These are phyloP conservation scores for Phocoena phocoena DNA, from an alignment of 2,113 vertebrate genomes.

Conservation along the genomic window DNA sequence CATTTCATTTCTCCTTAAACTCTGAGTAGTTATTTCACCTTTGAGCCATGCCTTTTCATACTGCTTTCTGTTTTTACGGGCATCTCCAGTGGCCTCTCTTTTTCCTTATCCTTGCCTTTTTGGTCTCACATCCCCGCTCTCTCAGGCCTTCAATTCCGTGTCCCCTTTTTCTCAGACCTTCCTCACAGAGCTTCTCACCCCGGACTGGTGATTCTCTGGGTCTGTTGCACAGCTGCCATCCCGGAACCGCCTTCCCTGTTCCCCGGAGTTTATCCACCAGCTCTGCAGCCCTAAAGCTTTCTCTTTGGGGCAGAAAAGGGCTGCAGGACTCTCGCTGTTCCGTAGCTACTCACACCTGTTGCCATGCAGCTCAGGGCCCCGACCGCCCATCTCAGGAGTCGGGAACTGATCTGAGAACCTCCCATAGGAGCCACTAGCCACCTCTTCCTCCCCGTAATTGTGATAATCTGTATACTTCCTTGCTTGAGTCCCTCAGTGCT, in stretches of 20 bases:
- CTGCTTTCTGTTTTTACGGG: not conserved
- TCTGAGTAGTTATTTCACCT: not conserved
- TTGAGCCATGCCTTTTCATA: not conserved
- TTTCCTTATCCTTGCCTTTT: not conserved
- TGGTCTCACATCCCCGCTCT: not conserved
- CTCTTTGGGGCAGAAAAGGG: not conserved
- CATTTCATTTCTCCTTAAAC: not conserved
- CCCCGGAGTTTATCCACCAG: not conserved
- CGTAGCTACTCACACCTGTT: not conserved
- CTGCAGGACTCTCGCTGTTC: not conserved
- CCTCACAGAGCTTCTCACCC: not conserved
- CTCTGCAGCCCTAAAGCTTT: not conserved
- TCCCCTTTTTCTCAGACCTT: not conserved
- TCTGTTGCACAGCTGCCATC: not conserved
- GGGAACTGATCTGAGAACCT: not conserved
- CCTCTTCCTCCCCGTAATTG: not conserved
- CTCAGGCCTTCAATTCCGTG: not conserved
- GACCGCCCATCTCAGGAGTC: not conserved
- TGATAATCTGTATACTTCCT: not conserved
- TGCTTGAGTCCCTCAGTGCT: not conserved
- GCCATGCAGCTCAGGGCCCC: accelerated
- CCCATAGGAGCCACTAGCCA: not conserved
- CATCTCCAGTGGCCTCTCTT: not conserved
- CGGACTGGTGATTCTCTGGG: not conserved
- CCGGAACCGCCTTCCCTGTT: not conserved